Evolutionary conservation across 2,888 invertebrate species (phyloP).

Genomic region (Acanthopleura granulata): DNA sequence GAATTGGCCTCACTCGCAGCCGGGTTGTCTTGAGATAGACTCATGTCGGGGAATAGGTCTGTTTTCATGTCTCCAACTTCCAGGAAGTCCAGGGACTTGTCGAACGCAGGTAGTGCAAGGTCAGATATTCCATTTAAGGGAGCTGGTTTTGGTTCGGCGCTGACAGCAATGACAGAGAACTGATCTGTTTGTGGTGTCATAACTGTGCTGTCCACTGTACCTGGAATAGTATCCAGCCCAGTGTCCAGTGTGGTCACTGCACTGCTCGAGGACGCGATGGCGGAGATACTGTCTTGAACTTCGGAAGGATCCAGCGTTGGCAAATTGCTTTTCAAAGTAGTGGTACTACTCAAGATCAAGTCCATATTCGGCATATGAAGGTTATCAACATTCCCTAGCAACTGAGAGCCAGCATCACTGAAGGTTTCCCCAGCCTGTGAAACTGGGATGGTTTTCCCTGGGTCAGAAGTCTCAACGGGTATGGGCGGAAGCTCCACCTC

Average conservation of each 20-base stretch:
- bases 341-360: neutral
- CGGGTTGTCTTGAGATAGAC: constrained; percentile 13
- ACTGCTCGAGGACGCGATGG: neutral
- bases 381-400: neutral
- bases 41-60: constrained; percentile 21
- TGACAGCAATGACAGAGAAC: neutral
- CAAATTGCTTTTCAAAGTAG: neutral
- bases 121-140: neutral
- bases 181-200: neutral
- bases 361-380: neutral
- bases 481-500: neutral
- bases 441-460: neutral
- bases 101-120: neutral
- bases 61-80: neutral
- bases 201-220: neutral
- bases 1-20: constrained; percentile 9
- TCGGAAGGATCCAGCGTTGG: neutral
- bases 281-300: neutral
- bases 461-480: neutral
- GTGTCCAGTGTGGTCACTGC: neutral
- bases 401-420: neutral
- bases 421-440: neutral
- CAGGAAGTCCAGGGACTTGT: neutral
- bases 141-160: neutral
- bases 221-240: neutral